Evolutionary conservation across 2,888 invertebrate genomes (phyloP).

Genomic region (Eupithecia pulchellata): DNA sequence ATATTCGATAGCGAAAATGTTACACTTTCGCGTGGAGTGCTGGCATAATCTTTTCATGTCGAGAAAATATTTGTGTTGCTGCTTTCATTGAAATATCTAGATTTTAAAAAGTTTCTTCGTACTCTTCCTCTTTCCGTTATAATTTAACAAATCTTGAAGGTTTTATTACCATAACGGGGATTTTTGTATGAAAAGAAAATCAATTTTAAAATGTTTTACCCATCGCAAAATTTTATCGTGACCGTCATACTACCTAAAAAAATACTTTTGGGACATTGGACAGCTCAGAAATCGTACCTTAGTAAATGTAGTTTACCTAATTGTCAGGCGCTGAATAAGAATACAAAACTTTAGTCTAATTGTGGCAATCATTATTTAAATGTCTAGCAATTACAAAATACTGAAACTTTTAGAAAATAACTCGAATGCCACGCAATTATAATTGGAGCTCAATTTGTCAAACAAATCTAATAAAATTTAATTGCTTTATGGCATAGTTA

Average conservation of each 20-base stretch:
- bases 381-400: slow-evolving; percentile 6
- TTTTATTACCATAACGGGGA: background rate
- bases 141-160: background rate
- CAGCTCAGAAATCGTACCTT: background rate
- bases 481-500: background rate
- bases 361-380: slow-evolving; percentile 3
- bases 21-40: slow-evolving; percentile 35
- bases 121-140: background rate
- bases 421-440: slow-evolving; percentile 10
- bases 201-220: background rate
- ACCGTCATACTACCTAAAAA: background rate
- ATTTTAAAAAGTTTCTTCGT: background rate
- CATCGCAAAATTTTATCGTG: background rate
- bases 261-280: background rate
- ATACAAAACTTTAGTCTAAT: slow-evolving; percentile 1
- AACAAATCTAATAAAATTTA: slow-evolving; percentile 21
- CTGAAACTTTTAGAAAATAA: slow-evolving; percentile 9
- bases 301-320: background rate
- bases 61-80: slow-evolving; percentile 30
- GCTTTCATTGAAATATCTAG: background rate
- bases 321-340: background rate
- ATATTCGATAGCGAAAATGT: slow-evolving; percentile 47
- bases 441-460: slow-evolving; percentile 13
- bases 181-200: background rate
- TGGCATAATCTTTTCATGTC: slow-evolving; percentile 42